These are phyloP conservation scores for Coluber constrictor DNA, from an alignment of 2,797 vertebrate genomes.

Conservation along the genomic window DNA sequence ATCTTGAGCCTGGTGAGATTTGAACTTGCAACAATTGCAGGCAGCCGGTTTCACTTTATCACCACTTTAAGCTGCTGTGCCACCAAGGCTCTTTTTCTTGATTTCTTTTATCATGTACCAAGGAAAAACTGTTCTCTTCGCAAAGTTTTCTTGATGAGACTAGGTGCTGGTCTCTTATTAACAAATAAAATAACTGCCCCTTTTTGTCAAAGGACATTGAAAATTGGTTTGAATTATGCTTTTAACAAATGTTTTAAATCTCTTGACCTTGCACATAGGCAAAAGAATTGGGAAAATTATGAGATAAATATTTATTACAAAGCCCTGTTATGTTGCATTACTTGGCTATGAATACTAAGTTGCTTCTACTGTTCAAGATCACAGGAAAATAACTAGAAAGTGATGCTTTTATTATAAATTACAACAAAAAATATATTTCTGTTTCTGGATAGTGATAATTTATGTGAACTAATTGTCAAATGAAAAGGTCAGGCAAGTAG, in stretches of 20 bases:
- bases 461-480: not conserved
- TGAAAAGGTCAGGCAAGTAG: not conserved
- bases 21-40: no score
- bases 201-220: not conserved
- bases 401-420: not conserved
- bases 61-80: no score
- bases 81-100: not conserved
- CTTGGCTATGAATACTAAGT: not conserved
- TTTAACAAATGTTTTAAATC: not conserved
- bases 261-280: not conserved
- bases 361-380: not conserved
- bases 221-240: not conserved
- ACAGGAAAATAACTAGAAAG: not conserved
- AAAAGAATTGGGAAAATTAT: not conserved
- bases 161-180: not conserved
- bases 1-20: no score
- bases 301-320: not conserved
- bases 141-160: not conserved
- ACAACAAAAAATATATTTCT: not conserved
- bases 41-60: no score
- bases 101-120: not conserved
- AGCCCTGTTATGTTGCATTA: not conserved
- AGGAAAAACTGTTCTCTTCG: not conserved
- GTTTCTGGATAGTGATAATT: not conserved
- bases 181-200: no score